Percentiles rank a stretch among this genome's conserved stretches.
phyloP scores from a whole-genome alignment of 1,140 invertebrate genomes.

The Spodoptera litura region DNA sequence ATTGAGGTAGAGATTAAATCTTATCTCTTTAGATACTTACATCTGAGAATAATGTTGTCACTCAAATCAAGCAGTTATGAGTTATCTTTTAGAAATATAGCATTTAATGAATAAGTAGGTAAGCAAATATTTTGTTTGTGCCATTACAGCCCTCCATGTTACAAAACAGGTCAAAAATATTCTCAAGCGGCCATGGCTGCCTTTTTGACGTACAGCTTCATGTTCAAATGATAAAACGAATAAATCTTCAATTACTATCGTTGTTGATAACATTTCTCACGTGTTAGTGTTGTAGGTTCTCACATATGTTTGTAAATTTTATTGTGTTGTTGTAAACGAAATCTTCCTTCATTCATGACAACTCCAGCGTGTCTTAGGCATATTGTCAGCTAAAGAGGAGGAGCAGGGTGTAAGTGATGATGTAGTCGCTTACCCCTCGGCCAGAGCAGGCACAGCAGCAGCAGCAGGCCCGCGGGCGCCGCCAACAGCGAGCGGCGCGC shows the following conservation, averaged over 20 bases:
- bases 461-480: constrained; percentile 81
- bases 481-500: constrained; percentile 80
- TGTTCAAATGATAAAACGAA: too few relatives aligned
- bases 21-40: background rate
- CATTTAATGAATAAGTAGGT: background rate
- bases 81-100: background rate
- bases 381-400: background rate
- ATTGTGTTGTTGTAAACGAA: constrained; percentile 4
- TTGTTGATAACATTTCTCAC: background rate
- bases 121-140: background rate
- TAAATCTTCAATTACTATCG: too few relatives aligned
- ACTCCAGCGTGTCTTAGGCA: background rate
- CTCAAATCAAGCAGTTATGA: background rate
- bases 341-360: background rate
- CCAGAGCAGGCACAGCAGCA: constrained; percentile 81
- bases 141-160: background rate
- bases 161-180: background rate
- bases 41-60: background rate
- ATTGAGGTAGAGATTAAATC: constrained; percentile 17
- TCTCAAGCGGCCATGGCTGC: constrained; percentile 5
- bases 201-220: background rate
- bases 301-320: constrained; percentile 1
- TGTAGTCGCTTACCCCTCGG: constrained; percentile 70
- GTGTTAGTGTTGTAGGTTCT: background rate
- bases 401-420: constrained; percentile 5